Evolutionary conservation across 2,113 vertebrate genomes (phyloP), one percentile per base, ranked within the genome.

Genomic region (Thunnus thynnus): DNA sequence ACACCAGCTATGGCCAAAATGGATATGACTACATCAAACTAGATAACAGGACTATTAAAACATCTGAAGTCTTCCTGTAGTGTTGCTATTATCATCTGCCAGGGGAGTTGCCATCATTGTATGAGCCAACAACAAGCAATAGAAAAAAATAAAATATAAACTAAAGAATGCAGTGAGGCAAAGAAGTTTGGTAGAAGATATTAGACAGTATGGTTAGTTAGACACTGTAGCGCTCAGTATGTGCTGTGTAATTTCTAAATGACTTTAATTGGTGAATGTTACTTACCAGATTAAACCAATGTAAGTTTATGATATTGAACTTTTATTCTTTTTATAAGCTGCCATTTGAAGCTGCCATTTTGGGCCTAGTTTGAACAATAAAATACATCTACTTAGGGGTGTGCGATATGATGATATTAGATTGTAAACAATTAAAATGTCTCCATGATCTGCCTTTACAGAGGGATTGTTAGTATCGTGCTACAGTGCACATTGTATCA

Each of bases 21-120:
- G 76, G 69, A 79, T 81, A 58, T 27, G 66, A 88, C 75, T 71
- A 30, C 27, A 84, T 88, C 65, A 41, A 51, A 70, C 63, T 11
- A 81, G 69, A 86, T 85, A 85, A 72, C 48, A 51, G n/a, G 17
- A 16, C 51, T 56, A 77, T 85, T 68, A 76, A 75, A 84, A 89
- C 72, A 64, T 47, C 44, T 36, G 0, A 72, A 67, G 68, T 58
- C 41, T 18, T 72, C 62, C 47, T 3, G 0, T 20, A 27, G 69
- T 85, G 57, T 52, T 55, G 16, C 50, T 67, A 46, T 74, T 73
- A 74, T 72, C 66, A 17, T 68, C 55, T 69, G 36, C 50, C 46
- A 57, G 52, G 58, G 30, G 55, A 63, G 44, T 3, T 68, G 32
- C 25, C n/a, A 50, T 65, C 32, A 25, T 25, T 60, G 47, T 66